phyloP scores from a whole-genome alignment of 2,888 invertebrate species.

The Ptychoptera albimana region DNA sequence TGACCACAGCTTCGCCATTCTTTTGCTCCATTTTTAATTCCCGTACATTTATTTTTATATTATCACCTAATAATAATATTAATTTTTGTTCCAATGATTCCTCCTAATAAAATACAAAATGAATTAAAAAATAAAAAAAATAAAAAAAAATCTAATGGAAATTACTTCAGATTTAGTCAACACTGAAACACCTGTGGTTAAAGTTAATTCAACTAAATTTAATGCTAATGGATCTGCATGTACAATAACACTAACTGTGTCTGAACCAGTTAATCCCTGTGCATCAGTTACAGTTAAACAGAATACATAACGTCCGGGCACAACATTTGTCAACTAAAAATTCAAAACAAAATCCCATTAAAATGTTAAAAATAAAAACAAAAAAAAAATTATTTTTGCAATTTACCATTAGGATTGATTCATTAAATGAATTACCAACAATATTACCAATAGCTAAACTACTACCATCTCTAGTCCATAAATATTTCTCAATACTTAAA shows the following conservation, averaged over 20 bases:
- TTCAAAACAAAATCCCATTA: constrained; percentile 23
- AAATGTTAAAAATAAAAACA: too few species aligned
- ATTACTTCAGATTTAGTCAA: constrained; percentile 40
- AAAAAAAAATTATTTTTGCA: constrained; percentile 1
- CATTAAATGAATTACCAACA: constrained; percentile 56
- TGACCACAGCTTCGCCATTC: constrained; percentile 43
- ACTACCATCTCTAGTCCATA: constrained; percentile 62
- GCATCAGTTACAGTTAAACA: constrained; percentile 80
- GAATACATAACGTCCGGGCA: constrained; percentile 77
- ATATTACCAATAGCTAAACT: constrained; percentile 73
- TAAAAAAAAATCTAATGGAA: neutral
- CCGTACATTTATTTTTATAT: constrained; percentile 44
- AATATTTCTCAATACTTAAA: constrained; percentile 67
- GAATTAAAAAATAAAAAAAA: neutral
- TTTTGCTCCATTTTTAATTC: constrained; percentile 41
- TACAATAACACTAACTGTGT: constrained; percentile 71
- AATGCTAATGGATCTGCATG: constrained; percentile 58
- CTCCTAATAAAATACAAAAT: constrained; percentile 36
- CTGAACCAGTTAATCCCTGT: constrained; percentile 67
- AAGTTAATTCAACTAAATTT: constrained; percentile 64
- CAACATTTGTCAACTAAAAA: constrained; percentile 58
- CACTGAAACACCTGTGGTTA: constrained; percentile 55
- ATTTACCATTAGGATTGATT: constrained; percentile 56
- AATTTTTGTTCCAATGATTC: constrained; percentile 66
- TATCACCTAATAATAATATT: constrained; percentile 60